Evolutionary conservation across 2,113 vertebrate genomes (phyloP).

Genomic region (Columba livia): DNA sequence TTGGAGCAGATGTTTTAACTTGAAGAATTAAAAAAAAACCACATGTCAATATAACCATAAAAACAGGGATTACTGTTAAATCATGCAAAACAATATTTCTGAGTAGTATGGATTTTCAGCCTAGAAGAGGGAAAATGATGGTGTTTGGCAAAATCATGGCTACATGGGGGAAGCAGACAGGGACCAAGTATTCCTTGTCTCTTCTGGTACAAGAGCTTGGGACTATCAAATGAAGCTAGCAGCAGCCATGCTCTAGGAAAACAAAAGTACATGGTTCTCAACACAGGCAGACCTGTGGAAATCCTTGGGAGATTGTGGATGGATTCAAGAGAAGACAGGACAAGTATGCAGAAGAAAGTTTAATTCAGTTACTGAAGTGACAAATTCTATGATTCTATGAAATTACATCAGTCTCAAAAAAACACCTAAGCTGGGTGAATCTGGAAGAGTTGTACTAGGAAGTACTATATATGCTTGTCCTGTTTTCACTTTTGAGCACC

Average conservation of each 20-base stretch:
- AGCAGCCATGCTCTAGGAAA: neutral
- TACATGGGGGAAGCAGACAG: neutral
- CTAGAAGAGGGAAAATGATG: neutral
- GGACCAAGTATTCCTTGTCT: neutral
- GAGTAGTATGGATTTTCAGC: neutral
- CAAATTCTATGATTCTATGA: neutral
- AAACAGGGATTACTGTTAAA: neutral
- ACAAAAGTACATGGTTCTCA: neutral
- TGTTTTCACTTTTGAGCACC: neutral
- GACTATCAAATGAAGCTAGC: neutral
- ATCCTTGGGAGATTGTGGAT: neutral
- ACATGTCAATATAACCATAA: neutral
- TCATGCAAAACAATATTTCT: neutral
- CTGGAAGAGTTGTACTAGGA: neutral
- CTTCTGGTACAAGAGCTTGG: neutral
- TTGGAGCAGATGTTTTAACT: neutral
- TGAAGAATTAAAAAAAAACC: neutral
- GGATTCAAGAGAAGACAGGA: neutral
- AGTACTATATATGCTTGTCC: neutral
- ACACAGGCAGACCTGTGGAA: neutral
- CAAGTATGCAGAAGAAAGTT: neutral
- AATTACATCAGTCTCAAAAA: neutral
- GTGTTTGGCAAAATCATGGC: neutral
- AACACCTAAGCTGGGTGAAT: neutral
- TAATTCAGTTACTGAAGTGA: neutral